These are phyloP conservation scores for Strix uralensis DNA, from an alignment of 2,113 vertebrate genomes.

Conservation along the genomic window DNA sequence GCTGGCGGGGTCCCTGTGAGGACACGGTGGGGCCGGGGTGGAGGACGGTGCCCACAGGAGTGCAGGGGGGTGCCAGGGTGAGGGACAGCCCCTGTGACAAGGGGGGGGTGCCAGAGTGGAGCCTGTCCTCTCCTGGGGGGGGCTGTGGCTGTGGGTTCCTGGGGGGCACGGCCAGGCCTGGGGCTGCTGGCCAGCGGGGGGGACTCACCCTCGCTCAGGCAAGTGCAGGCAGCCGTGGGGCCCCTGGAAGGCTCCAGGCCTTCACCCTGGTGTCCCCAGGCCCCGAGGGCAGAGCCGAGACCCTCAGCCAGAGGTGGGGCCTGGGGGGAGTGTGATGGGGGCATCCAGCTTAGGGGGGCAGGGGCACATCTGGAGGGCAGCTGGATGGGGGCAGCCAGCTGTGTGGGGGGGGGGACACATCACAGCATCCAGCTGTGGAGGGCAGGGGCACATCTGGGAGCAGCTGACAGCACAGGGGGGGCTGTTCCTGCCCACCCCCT, in stretches of 20 bases:
- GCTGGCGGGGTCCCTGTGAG: neutral
- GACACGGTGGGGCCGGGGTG: fast-evolving
- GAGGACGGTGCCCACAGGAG: neutral
- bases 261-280: fast-evolving
- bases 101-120: no score
- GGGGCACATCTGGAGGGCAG: neutral
- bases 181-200: neutral
- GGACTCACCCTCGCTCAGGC: neutral
- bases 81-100: neutral
- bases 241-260: neutral
- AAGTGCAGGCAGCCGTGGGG: fast-evolving
- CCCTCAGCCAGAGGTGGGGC: neutral
- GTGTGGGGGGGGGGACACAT: neutral
- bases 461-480: neutral
- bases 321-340: no score
- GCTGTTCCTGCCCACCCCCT: neutral
- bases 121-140: no score
- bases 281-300: neutral
- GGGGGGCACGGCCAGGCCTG: neutral
- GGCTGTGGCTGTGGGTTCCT: neutral
- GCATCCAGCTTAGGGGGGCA: neutral
- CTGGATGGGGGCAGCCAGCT: neutral
- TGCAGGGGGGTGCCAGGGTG: neutral
- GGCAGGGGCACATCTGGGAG: neutral
- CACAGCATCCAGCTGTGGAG: neutral